These are phyloP conservation scores for Aphis craccivora DNA, from an alignment of 1,140 invertebrate genomes.

Conservation along the genomic window DNA sequence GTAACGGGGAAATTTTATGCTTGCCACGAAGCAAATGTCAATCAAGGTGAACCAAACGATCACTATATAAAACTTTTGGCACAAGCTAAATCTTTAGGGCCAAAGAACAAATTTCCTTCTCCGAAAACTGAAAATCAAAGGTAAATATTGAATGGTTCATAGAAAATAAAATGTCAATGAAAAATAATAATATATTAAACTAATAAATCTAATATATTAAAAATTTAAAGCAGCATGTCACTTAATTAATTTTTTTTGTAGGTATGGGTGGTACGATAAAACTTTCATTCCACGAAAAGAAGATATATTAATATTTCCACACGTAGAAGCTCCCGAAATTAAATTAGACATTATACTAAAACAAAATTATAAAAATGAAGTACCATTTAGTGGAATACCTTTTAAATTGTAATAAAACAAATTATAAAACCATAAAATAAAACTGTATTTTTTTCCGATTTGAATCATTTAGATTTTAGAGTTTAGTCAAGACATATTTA, in stretches of 20 bases:
- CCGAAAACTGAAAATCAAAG: slow-evolving; percentile 55
- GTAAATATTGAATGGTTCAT: slow-evolving; percentile 15
- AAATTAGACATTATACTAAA: slow-evolving; percentile 45
- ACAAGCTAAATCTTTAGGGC: slow-evolving; percentile 40
- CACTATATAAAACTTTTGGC: slow-evolving; percentile 35
- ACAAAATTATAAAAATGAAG: slow-evolving; percentile 46
- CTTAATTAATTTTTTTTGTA: neutral
- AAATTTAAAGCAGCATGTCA: neutral
- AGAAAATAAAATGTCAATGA: neutral
- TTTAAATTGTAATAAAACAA: slow-evolving; percentile 25
- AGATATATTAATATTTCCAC: slow-evolving; percentile 33
- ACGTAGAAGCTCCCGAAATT: slow-evolving; percentile 28
- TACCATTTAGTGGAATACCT: slow-evolving; percentile 33
- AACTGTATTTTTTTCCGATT: neutral
- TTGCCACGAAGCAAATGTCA: slow-evolving; percentile 27
- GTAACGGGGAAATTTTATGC: slow-evolving; percentile 48
- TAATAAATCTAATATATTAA: neutral
- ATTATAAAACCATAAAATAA: neutral
- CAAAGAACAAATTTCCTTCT: slow-evolving; percentile 44
- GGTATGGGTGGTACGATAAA: slow-evolving; percentile 41
- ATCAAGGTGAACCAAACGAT: slow-evolving; percentile 31
- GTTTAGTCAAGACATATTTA: neutral
- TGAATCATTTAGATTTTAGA: neutral
- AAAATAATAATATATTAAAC: neutral
- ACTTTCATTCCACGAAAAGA: slow-evolving; percentile 45